Evolutionary conservation across 2,113 vertebrate genomes (phyloP).

Genomic region (Ptyas mucosa): DNA sequence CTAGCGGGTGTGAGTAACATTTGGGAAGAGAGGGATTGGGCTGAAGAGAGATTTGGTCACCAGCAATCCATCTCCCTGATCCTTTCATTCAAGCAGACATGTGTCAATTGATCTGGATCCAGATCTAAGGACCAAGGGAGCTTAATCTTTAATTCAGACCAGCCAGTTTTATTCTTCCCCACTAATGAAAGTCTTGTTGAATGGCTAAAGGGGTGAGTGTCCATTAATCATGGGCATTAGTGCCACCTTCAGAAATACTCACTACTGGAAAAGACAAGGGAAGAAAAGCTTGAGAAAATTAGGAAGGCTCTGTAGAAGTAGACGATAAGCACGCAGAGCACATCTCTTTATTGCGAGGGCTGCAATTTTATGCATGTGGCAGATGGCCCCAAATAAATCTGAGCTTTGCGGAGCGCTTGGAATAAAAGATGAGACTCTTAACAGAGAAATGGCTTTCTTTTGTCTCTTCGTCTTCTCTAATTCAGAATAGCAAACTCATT

Average conservation of each 20-base stretch:
- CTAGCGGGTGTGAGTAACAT: not conserved
- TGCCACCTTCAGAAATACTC: not conserved
- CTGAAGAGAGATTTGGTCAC: no score
- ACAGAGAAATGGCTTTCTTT: not conserved
- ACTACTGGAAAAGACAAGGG: not conserved
- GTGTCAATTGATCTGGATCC: not conserved
- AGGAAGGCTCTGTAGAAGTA: not conserved
- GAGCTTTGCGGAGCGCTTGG: not conserved
- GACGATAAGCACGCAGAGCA: not conserved
- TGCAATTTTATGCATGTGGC: not conserved
- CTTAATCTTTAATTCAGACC: not conserved
- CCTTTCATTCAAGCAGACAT: not conserved
- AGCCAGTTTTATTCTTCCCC: not conserved
- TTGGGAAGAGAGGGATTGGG: not conserved
- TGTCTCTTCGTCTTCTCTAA: not conserved
- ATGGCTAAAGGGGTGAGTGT: not conserved
- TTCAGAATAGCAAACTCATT: not conserved
- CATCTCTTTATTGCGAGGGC: not conserved
- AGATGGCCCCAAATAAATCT: not conserved
- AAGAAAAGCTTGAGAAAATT: not conserved
- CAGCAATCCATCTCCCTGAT: not conserved
- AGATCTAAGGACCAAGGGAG: not conserved
- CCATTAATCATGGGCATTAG: not conserved
- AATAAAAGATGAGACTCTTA: not conserved
- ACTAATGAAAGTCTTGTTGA: not conserved